Evolutionary conservation across 2,113 vertebrate species (phyloP).

Genomic region (Thymallus thymallus): DNA sequence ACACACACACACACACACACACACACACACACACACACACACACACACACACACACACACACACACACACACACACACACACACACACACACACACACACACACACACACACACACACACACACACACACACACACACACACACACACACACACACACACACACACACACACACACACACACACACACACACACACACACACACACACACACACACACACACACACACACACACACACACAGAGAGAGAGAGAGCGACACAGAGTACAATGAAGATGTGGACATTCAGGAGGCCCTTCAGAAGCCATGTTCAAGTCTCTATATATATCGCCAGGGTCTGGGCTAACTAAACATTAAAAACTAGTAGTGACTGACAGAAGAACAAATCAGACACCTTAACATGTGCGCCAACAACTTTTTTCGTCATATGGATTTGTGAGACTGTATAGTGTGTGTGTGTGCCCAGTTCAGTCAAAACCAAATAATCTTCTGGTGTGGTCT

Average conservation of each 20-base stretch:
- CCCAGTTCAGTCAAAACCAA: too few species aligned
- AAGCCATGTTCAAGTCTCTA: too few species aligned
- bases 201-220: not conserved
- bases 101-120: not conserved
- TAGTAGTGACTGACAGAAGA: too few species aligned
- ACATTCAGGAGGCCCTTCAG: too few species aligned
- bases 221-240: not conserved
- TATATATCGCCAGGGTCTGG: too few species aligned
- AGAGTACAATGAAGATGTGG: too few species aligned
- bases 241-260: too few species aligned
- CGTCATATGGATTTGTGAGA: constrained; percentile 48
- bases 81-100: not conserved
- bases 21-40: not conserved
- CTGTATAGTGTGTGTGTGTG: constrained; percentile 26
- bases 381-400: too few species aligned
- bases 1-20: not conserved
- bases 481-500: too few species aligned
- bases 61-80: not conserved
- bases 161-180: not conserved
- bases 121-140: not conserved
- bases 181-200: not conserved
- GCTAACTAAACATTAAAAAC: too few species aligned
- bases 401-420: constrained; percentile 26
- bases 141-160: not conserved
- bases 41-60: not conserved